These are phyloP conservation scores for Fragum fragum DNA, from an alignment of 2,888 invertebrate genomes.

Conservation along the genomic window DNA sequence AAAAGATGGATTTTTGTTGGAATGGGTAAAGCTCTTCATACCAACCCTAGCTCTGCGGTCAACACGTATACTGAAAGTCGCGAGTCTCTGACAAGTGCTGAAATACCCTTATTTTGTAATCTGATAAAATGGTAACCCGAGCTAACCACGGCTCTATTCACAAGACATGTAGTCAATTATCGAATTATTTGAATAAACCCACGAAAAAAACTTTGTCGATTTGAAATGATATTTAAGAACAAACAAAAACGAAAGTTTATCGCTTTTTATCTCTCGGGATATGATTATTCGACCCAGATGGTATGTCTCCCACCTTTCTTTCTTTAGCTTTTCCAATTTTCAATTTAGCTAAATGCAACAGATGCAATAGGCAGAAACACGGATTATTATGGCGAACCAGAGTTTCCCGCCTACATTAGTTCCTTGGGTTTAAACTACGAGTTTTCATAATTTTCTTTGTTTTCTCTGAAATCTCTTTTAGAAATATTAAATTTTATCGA, in stretches of 20 bases:
- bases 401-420: too few relatives aligned
- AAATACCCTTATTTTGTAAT: background rate
- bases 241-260: constrained; percentile 17
- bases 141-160: background rate
- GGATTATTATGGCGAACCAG: too few relatives aligned
- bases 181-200: constrained; percentile 8
- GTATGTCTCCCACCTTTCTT: background rate
- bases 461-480: too few relatives aligned
- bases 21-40: too few relatives aligned
- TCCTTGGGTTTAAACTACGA: too few relatives aligned
- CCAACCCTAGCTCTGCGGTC: too few relatives aligned
- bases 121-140: background rate
- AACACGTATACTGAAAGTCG: background rate
- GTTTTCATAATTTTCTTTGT: too few relatives aligned
- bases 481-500: too few relatives aligned
- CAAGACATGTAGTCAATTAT: constrained; percentile 8
- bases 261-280: background rate
- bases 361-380: too few relatives aligned
- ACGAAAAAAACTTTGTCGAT: background rate
- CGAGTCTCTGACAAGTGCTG: background rate
- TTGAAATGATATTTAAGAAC: background rate
- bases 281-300: background rate
- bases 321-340: too few relatives aligned
- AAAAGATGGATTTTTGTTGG: too few relatives aligned
- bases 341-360: too few relatives aligned